Evolutionary conservation across 2,113 vertebrate species (phyloP).

Genomic region (Pantherophis guttatus): DNA sequence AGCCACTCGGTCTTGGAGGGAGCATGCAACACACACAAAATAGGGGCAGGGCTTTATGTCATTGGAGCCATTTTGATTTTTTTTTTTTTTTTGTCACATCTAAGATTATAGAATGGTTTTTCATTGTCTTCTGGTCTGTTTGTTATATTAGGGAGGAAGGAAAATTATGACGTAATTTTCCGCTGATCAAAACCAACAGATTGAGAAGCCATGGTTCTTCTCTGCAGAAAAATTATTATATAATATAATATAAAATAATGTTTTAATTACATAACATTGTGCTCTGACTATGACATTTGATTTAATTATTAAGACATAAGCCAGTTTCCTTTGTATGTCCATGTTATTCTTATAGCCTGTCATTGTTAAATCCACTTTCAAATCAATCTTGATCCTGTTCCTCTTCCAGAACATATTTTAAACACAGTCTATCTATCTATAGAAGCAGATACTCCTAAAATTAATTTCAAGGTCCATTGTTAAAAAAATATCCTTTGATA

Average conservation of each 20-base stretch:
- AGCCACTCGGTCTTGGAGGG: no score
- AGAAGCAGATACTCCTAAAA: background rate
- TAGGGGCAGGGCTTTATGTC: background rate
- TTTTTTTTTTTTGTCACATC: background rate
- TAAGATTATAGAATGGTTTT: background rate
- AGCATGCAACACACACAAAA: background rate
- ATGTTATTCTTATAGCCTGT: background rate
- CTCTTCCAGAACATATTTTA: background rate
- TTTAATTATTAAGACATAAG: background rate
- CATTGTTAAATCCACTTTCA: background rate
- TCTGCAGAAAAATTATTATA: background rate
- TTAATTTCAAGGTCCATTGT: background rate
- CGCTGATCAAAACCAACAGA: background rate
- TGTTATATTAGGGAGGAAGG: background rate
- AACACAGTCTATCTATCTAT: background rate
- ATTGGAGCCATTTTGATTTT: background rate
- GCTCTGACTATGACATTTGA: background rate
- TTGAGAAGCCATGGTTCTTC: background rate
- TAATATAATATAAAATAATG: background rate
- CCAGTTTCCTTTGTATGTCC: background rate
- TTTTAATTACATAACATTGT: background rate
- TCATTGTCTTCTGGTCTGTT: background rate
- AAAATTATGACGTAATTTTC: background rate
- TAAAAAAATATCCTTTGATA: background rate
- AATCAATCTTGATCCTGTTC: background rate